phyloP scores from a whole-genome alignment of 1,140 invertebrate species.

The Leptonema lineaticorne region DNA sequence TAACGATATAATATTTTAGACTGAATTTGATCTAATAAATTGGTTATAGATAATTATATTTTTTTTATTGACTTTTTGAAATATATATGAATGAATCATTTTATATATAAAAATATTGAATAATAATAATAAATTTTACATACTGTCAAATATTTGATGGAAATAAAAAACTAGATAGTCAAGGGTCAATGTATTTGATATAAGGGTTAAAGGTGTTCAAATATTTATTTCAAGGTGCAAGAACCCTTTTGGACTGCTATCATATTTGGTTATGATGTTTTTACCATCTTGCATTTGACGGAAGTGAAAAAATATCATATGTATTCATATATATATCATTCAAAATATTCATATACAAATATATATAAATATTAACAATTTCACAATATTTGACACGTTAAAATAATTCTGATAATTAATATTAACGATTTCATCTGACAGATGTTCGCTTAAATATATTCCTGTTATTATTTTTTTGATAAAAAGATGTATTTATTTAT shows the following conservation, averaged over 20 bases:
- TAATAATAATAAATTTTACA: no score
- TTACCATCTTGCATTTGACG: background rate
- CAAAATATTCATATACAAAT: background rate
- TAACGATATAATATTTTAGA: no score
- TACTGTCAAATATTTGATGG: no score
- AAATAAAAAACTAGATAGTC: no score
- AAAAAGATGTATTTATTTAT: background rate
- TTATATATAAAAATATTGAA: no score
- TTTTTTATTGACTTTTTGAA: no score
- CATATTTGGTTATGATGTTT: constrained; percentile 3
- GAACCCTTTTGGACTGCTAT: background rate
- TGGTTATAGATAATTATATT: no score
- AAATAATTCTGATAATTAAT: background rate
- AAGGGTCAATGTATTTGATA: background rate
- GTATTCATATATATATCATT: background rate
- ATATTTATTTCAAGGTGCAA: background rate
- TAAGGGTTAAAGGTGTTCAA: constrained; percentile 16
- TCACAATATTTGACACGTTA: background rate
- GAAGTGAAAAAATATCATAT: constrained; percentile 1
- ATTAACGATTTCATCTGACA: background rate
- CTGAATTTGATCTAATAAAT: no score
- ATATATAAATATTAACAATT: background rate
- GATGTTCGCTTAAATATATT: no score
- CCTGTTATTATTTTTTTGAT: no score
- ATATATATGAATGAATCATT: no score